Percentiles rank a stretch among this genome's conserved stretches.
These are phyloP conservation scores for Leptopilina myrica DNA, from an alignment of 2,888 invertebrate species.

Conservation along the genomic window DNA sequence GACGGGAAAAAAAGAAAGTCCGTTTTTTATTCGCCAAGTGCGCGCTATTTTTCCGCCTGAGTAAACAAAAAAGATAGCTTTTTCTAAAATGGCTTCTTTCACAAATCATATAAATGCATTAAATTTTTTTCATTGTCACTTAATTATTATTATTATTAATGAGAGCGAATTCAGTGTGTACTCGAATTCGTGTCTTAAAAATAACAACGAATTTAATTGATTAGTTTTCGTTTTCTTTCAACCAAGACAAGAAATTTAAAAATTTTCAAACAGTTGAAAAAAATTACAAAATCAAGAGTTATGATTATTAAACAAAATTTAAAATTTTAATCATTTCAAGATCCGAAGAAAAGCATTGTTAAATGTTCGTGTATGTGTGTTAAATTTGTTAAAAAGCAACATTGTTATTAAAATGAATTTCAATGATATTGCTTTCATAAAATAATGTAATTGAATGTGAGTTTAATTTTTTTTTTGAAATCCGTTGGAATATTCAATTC, in stretches of 20 bases:
- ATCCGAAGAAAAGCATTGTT: neutral
- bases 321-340: neutral
- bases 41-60: constrained; percentile 15
- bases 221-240: neutral
- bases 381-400: neutral
- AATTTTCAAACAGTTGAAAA: no score
- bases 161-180: constrained; percentile 7
- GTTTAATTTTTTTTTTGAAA: no score
- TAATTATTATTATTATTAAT: neutral
- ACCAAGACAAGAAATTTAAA: no score
- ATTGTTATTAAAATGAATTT: neutral
- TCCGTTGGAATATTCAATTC: no score
- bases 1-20: neutral
- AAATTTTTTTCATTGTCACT: neutral
- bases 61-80: neutral
- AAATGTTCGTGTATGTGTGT: constrained; percentile 8
- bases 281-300: no score
- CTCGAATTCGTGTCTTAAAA: constrained; percentile 56
- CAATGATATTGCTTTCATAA: neutral
- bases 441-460: neutral
- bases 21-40: constrained; percentile 31
- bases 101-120: neutral
- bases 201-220: constrained; percentile 58
- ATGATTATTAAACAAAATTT: no score
- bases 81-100: neutral